Conservation (phyloP, 2,113 vertebrate genomes). For the Pelusios castaneus region DNA sequence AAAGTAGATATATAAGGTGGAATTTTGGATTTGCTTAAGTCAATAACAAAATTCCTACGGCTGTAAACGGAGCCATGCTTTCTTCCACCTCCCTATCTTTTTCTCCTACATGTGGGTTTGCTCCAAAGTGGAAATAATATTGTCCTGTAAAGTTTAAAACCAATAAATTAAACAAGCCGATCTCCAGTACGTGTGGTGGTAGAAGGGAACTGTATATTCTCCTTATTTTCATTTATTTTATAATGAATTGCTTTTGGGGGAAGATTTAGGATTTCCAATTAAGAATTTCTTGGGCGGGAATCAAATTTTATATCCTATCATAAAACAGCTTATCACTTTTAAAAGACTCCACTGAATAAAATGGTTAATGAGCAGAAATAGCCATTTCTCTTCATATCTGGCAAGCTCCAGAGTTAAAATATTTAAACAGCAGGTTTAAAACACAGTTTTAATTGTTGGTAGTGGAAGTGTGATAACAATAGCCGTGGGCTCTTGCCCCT, state of each 20-base stretch:
- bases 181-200: neutral
- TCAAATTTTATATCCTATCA: neutral
- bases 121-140: neutral
- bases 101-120: neutral
- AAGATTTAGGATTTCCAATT: neutral
- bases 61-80: neutral
- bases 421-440: constrained; percentile 6
- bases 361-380: neutral
- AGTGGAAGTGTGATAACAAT: neutral
- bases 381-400: neutral
- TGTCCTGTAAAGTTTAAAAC: neutral
- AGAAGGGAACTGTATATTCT: neutral
- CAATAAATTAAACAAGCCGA: neutral
- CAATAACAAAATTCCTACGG: neutral
- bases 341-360: neutral
- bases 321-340: neutral
- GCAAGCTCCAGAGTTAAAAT: neutral
- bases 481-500: neutral
- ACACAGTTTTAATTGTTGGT: neutral
- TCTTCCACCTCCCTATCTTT: neutral
- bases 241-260: neutral
- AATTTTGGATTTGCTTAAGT: neutral
- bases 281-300: neutral
- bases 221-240: neutral
- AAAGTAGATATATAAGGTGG: neutral